Conservation (phyloP, 2,888 invertebrate species). For the Melolontha melolontha region DNA sequence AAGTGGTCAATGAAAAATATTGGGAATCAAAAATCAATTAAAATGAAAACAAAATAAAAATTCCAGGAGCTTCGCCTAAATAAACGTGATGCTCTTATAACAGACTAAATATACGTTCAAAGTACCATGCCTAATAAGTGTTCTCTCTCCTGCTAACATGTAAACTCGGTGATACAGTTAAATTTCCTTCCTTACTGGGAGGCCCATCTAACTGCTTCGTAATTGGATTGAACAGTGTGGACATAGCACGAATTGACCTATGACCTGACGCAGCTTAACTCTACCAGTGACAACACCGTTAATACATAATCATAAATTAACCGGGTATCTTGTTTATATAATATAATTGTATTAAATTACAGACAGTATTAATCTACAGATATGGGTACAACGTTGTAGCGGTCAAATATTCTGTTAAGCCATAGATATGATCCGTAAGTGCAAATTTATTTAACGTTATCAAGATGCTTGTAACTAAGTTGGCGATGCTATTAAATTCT, state of each 20-base stretch:
- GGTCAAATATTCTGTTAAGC: too few relatives aligned
- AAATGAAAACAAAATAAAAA: background rate
- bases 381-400: constrained; percentile 6
- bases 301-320: constrained; percentile 46
- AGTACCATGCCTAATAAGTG: constrained; percentile 26
- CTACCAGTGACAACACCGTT: constrained; percentile 48
- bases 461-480: too few relatives aligned
- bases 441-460: too few relatives aligned
- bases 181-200: constrained; percentile 48
- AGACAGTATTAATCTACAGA: constrained; percentile 28
- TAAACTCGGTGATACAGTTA: constrained; percentile 45
- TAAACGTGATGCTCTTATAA: background rate
- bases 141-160: constrained; percentile 39
- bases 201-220: constrained; percentile 48
- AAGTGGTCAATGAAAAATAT: too few relatives aligned
- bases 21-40: too few relatives aligned
- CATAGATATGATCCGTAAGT: too few relatives aligned
- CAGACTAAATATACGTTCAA: background rate
- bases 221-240: constrained; percentile 50
- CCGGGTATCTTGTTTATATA: constrained; percentile 35
- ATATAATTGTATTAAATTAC: constrained; percentile 44
- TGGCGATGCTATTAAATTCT: too few relatives aligned
- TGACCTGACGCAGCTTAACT: constrained; percentile 46
- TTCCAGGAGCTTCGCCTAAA: background rate
- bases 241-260: constrained; percentile 50